Percentiles rank a stretch among this genome's conserved stretches.
phyloP scores from a whole-genome alignment of 2,797 vertebrate genomes.

The Hozukius guyotensis region DNA sequence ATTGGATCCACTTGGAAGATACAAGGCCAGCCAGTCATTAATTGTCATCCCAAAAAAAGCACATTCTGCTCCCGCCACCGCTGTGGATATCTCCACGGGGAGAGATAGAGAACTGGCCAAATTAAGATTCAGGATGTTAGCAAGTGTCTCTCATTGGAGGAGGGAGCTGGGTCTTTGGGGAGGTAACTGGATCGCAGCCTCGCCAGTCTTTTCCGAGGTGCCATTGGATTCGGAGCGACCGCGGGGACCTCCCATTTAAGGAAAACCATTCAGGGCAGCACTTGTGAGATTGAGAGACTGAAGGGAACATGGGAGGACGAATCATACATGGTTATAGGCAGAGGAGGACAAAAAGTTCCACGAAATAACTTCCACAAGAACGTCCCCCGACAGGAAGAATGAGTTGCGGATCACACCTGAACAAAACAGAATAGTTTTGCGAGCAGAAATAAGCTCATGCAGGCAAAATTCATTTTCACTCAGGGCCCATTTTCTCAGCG shows the following conservation, averaged over 20 bases:
- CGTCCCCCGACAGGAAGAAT: constrained; percentile 1
- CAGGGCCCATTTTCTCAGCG: background rate
- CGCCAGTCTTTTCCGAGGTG: constrained; percentile 34
- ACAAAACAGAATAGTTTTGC: background rate
- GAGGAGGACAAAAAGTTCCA: constrained; percentile 1
- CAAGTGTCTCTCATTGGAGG: constrained; percentile 12
- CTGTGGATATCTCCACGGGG: constrained; percentile 14
- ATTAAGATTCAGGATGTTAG: constrained; percentile 52
- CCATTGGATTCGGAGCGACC: constrained; percentile 36
- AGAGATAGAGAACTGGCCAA: constrained; percentile 18
- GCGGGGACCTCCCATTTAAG: constrained; percentile 65
- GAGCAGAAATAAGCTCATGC: background rate
- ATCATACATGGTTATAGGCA: background rate
- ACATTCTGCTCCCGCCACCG: constrained; percentile 1
- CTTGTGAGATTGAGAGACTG: constrained; percentile 47
- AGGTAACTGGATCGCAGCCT: constrained; percentile 45
- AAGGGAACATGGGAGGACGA: constrained; percentile 7
- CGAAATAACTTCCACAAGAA: constrained; percentile 2
- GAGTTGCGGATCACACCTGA: constrained; percentile 18
- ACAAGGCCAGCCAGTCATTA: constrained; percentile 57
- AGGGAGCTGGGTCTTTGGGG: constrained; percentile 42
- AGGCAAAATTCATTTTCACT: constrained; percentile 2
- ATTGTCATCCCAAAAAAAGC: constrained; percentile 64
- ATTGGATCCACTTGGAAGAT: constrained; percentile 64
- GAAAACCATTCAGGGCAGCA: constrained; percentile 69